phyloP scores from a whole-genome alignment of 2,888 invertebrate species.

The Scaptomyza polygonia region DNA sequence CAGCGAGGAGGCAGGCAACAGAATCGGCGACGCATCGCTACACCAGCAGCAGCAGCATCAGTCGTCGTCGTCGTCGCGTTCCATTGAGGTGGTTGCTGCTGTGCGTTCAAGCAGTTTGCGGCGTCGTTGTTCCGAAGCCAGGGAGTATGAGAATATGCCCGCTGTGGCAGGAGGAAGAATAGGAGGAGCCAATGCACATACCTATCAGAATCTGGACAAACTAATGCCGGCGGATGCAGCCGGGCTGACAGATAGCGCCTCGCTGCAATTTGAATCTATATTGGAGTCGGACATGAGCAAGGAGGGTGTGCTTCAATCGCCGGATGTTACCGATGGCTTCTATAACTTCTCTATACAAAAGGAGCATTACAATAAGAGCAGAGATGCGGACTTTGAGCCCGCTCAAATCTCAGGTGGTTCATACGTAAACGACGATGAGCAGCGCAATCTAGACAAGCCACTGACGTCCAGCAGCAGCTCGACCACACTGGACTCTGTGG shows the following conservation, averaged over 20 bases:
- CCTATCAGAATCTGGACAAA: conserved; percentile 81
- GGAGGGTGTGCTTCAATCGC: conserved; percentile 79
- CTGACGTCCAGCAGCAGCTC: conserved; percentile 43
- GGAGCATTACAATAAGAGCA: conserved; percentile 82
- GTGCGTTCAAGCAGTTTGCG: conserved; percentile 67
- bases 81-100: conserved; percentile 76
- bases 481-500: conserved; percentile 39
- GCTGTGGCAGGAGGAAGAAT: conserved; percentile 26
- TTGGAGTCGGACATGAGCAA: conserved; percentile 82
- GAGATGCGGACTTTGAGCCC: conserved; percentile 76
- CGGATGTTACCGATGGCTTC: conserved; percentile 84
- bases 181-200: conserved; percentile 43
- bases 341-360: conserved; percentile 84
- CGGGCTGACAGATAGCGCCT: conserved; percentile 82
- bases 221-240: conserved; percentile 65
- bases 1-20: conserved; percentile 33
- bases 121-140: conserved; percentile 41
- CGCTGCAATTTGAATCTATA: conserved; percentile 84
- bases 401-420: conserved; percentile 77
- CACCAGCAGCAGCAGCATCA: conserved; percentile 30
- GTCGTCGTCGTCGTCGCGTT: conserved; percentile 18
- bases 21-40: conserved; percentile 18
- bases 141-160: conserved; percentile 74
- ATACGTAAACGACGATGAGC: conserved; percentile 82
- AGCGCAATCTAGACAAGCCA: conserved; percentile 81